Evolutionary conservation across 2,113 vertebrate genomes (phyloP).

Genomic region (Onychostoma macrolepis): DNA sequence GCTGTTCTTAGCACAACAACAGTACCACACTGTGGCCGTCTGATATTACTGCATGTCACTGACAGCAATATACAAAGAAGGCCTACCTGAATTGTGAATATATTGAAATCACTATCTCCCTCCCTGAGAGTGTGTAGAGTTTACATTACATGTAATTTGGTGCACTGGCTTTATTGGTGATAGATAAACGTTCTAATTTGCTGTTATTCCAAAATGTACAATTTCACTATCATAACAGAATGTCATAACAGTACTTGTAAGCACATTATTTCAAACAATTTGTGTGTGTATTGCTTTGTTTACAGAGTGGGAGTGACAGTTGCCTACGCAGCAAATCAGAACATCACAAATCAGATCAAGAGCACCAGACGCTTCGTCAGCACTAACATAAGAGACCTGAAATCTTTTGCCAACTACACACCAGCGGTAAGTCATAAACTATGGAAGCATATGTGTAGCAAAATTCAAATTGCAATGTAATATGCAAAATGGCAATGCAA

Average conservation of each 20-base stretch:
- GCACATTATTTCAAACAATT: background rate
- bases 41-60: conserved; percentile 1
- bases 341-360: conserved; percentile 81
- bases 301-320: conserved; percentile 84
- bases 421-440: conserved; percentile 77
- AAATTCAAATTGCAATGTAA: no score
- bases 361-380: conserved; percentile 81
- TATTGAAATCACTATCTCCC: background rate
- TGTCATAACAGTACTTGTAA: background rate
- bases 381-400: conserved; percentile 91
- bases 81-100: background rate
- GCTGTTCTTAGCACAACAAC: background rate
- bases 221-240: background rate
- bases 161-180: background rate
- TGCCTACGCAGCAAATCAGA: conserved; percentile 87
- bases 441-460: no score
- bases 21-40: background rate
- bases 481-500: no score
- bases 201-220: background rate
- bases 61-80: background rate
- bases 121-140: background rate
- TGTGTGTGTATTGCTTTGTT: conserved; percentile 29
- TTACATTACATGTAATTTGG: background rate
- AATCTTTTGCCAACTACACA: conserved; percentile 81
- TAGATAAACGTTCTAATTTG: background rate